These are phyloP conservation scores for Dicroscelio sp. DNA, from an alignment of 2,888 invertebrate genomes.

Conservation along the genomic window DNA sequence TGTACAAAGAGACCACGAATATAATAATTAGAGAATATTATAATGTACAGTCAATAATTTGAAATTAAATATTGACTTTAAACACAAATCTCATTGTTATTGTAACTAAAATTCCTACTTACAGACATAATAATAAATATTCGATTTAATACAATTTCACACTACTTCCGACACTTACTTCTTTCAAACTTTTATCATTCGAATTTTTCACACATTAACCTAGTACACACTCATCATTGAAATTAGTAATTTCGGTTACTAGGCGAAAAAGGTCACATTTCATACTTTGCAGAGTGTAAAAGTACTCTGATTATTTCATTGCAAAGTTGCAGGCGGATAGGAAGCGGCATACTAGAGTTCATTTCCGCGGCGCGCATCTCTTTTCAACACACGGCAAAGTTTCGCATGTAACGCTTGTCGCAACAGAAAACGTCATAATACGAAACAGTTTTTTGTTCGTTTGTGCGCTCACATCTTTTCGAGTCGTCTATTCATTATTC, in stretches of 20 bases:
- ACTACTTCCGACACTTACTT: no score
- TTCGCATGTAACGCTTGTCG: conserved; percentile 81
- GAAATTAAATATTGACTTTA: no score
- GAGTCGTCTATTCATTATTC: conserved; percentile 68
- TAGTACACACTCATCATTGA: neutral
- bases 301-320: conserved; percentile 88
- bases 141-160: no score
- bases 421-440: conserved; percentile 89
- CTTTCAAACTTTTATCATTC: no score
- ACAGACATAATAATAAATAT: no score
- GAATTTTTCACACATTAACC: no score
- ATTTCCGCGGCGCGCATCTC: conserved; percentile 87
- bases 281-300: conserved; percentile 83
- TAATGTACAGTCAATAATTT: no score
- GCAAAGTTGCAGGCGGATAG: conserved; percentile 82
- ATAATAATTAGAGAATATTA: no score
- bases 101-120: no score
- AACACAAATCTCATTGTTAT: no score
- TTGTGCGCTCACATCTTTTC: conserved; percentile 58
- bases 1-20: no score
- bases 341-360: conserved; percentile 89
- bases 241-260: conserved; percentile 44
- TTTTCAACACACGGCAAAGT: conserved; percentile 59
- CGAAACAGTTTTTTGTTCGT: conserved; percentile 71
- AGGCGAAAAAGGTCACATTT: conserved; percentile 64